Evolutionary conservation across 2,797 vertebrate species (phyloP), one percentile per base, ranked within the genome.

Genomic region (Miopithecus talapoin): DNA sequence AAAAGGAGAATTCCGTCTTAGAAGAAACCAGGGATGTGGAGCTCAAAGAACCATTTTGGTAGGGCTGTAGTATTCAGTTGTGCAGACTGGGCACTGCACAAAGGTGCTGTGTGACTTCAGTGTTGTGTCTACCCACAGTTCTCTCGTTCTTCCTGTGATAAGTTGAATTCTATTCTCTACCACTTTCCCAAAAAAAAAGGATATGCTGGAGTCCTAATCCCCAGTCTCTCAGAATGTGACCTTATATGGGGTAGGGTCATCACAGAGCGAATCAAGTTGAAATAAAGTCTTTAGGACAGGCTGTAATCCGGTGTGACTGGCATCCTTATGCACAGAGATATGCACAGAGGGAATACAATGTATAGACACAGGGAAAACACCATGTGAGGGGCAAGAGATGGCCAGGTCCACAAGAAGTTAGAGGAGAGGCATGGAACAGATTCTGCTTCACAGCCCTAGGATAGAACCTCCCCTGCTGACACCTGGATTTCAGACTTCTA

Each of bases 21-120:
- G 41, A 50, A 85, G 78, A 26, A 43, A 41, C 10, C 2, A 10
- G 26, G 26, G 5, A 85, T 33, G 21, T 46, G 0, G 21, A 53
- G 19, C 36, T 89, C 13, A 13, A 30, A 14, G 16, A 33, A 53
- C 8, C 36, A 28, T 36, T 84, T 50, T 48, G 50, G 39, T 59
- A 57, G 48, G 41, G 57, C 5, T 39, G 4, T 7, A 39, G 3
- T 10, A 22, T 83, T n/a, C 22, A 30, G 8, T 46, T 30, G 6
- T 16, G 0, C 3, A 1, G 5, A 22, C 0, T 11, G 1, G 43
- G 10, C 8, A 30, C 26, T 28, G 21, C 4, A 22, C 30, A 84
- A 30, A 85, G 12, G 30, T 48, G 2, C 14, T 3, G 0, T 8
- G 10, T 74, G 16, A 59, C 28, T 57, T 5, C 8, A 14, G 78